These are phyloP conservation scores for Saxidomus purpurata DNA, from an alignment of 1,140 invertebrate species.

Conservation along the genomic window DNA sequence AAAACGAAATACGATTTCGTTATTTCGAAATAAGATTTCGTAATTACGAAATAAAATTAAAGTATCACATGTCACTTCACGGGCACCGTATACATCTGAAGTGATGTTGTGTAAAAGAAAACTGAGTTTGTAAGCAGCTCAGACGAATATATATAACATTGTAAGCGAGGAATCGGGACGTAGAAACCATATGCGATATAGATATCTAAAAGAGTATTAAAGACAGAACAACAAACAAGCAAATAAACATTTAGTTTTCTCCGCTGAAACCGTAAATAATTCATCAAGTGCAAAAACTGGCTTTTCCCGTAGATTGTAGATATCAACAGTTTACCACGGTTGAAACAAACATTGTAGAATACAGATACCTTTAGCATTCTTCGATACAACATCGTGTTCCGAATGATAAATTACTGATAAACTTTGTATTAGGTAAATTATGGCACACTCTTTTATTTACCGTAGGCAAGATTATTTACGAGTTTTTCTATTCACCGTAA, in stretches of 20 bases:
- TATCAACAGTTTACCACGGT: conserved; percentile 17
- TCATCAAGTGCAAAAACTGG: background rate
- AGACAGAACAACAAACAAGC: background rate
- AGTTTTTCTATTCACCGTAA: background rate
- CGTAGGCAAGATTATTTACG: conserved; percentile 5
- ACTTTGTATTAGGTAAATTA: conserved; percentile 10
- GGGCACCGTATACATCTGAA: too few relatives aligned
- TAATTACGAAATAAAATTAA: too few relatives aligned
- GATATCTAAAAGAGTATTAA: too few relatives aligned
- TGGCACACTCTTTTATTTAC: conserved; percentile 14
- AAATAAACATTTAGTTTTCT: background rate
- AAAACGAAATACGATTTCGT: too few relatives aligned
- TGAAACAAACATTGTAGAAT: background rate
- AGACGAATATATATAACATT: too few relatives aligned
- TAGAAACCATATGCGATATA: too few relatives aligned
- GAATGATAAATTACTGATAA: conserved; percentile 11
- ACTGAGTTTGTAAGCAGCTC: too few relatives aligned
- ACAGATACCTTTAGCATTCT: background rate
- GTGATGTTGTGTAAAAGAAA: too few relatives aligned
- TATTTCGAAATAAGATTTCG: too few relatives aligned
- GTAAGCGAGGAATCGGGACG: too few relatives aligned
- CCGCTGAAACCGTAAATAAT: background rate
- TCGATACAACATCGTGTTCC: background rate
- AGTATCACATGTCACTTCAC: too few relatives aligned
- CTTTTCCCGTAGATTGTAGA: background rate